Evolutionary conservation across 1,140 invertebrate genomes (phyloP).

Genomic region (Hermetia illucens): DNA sequence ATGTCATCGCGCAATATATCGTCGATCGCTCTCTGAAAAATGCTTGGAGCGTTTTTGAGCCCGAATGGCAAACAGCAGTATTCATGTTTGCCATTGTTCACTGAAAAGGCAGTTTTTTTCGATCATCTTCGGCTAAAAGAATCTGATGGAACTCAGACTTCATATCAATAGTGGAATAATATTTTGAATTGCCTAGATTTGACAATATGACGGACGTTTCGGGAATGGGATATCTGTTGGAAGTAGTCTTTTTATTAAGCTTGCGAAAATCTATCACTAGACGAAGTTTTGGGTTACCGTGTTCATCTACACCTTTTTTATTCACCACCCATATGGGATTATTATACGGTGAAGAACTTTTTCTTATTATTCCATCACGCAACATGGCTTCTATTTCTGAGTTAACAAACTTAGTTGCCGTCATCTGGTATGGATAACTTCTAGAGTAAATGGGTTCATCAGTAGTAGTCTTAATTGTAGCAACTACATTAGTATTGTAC

Average conservation of each 20-base stretch:
- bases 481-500: too few relatives aligned
- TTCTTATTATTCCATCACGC: constrained; percentile 9
- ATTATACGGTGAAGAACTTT: constrained; percentile 13
- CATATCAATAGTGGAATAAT: constrained; percentile 10
- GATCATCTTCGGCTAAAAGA: constrained; percentile 1
- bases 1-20: constrained; percentile 12
- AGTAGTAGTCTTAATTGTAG: too few relatives aligned
- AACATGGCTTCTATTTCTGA: constrained; percentile 10
- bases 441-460: constrained; percentile 11
- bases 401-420: constrained; percentile 10
- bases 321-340: constrained; percentile 13
- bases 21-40: constrained; percentile 32
- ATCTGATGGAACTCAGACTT: constrained; percentile 30
- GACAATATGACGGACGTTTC: constrained; percentile 20
- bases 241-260: constrained; percentile 20
- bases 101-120: constrained; percentile 10
- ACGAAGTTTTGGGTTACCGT: constrained; percentile 15
- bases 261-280: constrained; percentile 26
- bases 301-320: constrained; percentile 11
- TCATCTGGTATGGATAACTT: constrained; percentile 10
- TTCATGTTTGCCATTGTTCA: constrained; percentile 9
- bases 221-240: constrained; percentile 34
- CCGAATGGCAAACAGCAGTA: constrained; percentile 24
- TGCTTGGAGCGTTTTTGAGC: constrained; percentile 25
- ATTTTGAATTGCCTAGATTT: constrained; percentile 7